Conservation (phyloP, 2,888 invertebrate species). For the Hemicrepidius hirtus region DNA sequence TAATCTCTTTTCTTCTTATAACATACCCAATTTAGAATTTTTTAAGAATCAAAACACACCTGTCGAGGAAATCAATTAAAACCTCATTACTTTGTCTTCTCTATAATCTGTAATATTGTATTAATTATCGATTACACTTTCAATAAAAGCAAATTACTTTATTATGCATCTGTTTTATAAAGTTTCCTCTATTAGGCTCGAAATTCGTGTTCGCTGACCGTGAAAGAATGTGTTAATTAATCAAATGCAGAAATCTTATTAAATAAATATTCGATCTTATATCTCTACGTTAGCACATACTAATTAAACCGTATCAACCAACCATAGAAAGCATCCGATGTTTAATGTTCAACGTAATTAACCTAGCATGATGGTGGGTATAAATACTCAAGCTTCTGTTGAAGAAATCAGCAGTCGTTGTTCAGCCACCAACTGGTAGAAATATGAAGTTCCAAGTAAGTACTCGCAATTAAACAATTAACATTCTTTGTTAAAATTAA, state of each 20-base stretch:
- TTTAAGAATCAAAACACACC: too few species aligned
- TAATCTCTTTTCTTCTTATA: too few species aligned
- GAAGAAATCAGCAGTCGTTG: constrained; percentile 64
- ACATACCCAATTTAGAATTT: too few species aligned
- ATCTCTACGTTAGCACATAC: constrained; percentile 9
- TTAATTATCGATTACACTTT: too few species aligned
- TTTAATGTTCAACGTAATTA: constrained; percentile 33
- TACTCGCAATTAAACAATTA: constrained; percentile 70
- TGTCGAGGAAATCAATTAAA: too few species aligned
- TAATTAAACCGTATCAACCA: constrained; percentile 54
- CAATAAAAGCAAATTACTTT: too few species aligned
- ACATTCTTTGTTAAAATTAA: constrained; percentile 60
- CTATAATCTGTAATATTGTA: too few species aligned
- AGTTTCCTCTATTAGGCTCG: too few species aligned
- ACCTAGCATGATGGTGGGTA: constrained; percentile 45
- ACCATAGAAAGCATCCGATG: constrained; percentile 30
- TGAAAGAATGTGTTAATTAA: constrained; percentile 34
- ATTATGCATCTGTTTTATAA: too few species aligned
- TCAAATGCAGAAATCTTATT: constrained; percentile 11
- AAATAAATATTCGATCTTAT: constrained; percentile 3
- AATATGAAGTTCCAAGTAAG: constrained; percentile 67
- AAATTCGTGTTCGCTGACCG: constrained; percentile 1
- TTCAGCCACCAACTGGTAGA: constrained; percentile 48
- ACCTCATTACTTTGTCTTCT: too few species aligned
- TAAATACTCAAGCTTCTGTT: constrained; percentile 39